Conservation (phyloP, 2,888 invertebrate genomes). For the Caenorhabditis angaria region DNA sequence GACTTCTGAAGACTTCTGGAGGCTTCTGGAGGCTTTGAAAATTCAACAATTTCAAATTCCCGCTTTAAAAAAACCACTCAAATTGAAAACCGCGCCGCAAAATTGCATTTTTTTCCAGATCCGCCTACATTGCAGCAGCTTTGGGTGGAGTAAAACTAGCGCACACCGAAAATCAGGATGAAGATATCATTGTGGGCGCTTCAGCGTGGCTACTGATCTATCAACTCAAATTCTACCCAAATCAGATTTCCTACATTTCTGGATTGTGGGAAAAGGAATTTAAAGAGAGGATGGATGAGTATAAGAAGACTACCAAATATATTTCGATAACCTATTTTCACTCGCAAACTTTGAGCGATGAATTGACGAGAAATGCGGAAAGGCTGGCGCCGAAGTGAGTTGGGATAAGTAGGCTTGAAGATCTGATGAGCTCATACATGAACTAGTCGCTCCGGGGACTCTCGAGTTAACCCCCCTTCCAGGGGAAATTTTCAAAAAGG, state of each 20-base stretch:
- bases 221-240: slow-evolving; percentile 61
- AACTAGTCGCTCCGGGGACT: too few relatives aligned
- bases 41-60: too few relatives aligned
- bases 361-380: slow-evolving; percentile 88
- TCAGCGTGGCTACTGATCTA: slow-evolving; percentile 66
- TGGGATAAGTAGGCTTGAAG: too few relatives aligned
- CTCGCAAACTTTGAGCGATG: slow-evolving; percentile 86
- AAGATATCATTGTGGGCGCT: slow-evolving; percentile 54
- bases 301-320: slow-evolving; percentile 45
- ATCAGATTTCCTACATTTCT: slow-evolving; percentile 55
- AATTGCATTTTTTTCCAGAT: slow-evolving; percentile 26
- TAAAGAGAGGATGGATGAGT: slow-evolving; percentile 51
- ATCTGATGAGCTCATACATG: too few relatives aligned
- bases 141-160: slow-evolving; percentile 57
- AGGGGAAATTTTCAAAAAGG: too few relatives aligned
- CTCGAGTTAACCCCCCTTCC: too few relatives aligned
- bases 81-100: too few relatives aligned
- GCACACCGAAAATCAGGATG: slow-evolving; percentile 42
- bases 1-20: too few relatives aligned
- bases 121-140: slow-evolving; percentile 60
- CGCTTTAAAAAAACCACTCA: too few relatives aligned
- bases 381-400: slow-evolving; percentile 74
- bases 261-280: slow-evolving; percentile 61
- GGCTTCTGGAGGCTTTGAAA: too few relatives aligned
- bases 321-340: slow-evolving; percentile 63